Percentiles rank a stretch among this genome's conserved stretches.
Conservation (phyloP, 1,140 invertebrate species). For the Drosophila busckii region DNA sequence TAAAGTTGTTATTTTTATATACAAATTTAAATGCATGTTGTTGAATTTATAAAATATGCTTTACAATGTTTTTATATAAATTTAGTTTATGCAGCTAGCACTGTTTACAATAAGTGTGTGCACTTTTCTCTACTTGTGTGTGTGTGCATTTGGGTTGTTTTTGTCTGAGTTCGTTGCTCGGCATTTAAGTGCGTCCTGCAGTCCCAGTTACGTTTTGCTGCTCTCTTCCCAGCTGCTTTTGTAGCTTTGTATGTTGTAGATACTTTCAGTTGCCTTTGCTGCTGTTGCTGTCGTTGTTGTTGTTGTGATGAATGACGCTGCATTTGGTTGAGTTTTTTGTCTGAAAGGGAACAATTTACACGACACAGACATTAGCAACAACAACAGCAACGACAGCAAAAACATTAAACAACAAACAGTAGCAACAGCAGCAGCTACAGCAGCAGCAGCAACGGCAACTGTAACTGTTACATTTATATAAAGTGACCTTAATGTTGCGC, state of each 20-base stretch:
- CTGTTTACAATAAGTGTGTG: conserved; percentile 1
- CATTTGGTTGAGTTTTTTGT: conserved; percentile 65
- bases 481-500: conserved; percentile 71
- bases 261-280: background rate
- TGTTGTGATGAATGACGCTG: conserved; percentile 68
- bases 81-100: no score
- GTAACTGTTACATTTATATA: no score
- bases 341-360: conserved; percentile 60
- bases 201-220: conserved; percentile 36
- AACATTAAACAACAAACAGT: conserved; percentile 29
- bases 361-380: conserved; percentile 65
- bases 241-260: conserved; percentile 36
- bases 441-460: conserved; percentile 16
- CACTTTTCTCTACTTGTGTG: background rate
- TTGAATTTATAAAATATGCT: no score
- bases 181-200: conserved; percentile 62
- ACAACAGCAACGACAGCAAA: conserved; percentile 13
- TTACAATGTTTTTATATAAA: no score
- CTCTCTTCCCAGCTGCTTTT: conserved; percentile 24
- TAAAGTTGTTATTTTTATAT: no score
- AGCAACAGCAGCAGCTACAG: background rate
- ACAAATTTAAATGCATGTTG: no score
- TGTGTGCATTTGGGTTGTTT: conserved; percentile 39
- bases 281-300: conserved; percentile 10
- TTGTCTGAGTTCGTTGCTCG: conserved; percentile 72